Conservation (phyloP, 2,797 vertebrate species). For the Hybognathus amarus region DNA sequence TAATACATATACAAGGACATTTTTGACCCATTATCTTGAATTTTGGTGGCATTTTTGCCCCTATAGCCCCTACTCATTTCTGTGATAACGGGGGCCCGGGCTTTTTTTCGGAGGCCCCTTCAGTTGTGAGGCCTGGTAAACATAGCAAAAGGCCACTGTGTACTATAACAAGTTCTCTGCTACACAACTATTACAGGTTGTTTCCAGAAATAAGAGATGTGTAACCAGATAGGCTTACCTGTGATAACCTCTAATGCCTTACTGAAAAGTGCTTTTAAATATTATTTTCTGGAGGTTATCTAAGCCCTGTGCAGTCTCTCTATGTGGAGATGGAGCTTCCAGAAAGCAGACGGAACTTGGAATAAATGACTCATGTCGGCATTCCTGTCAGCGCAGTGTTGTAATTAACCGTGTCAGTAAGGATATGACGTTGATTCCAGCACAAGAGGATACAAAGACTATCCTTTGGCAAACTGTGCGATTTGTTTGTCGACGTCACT, state of each 20-base stretch:
- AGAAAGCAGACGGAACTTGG: conserved; percentile 33
- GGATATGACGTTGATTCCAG: conserved; percentile 58
- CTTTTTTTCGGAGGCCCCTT: too few species aligned
- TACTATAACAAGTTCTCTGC: neutral
- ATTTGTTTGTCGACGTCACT: conserved; percentile 25
- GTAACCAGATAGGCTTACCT: neutral
- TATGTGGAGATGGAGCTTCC: neutral
- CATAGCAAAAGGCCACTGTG: too few species aligned
- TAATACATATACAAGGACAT: too few species aligned
- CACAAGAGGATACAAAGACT: conserved; percentile 54
- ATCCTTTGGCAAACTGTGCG: conserved; percentile 47
- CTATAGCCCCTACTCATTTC: too few species aligned
- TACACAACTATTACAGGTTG: neutral
- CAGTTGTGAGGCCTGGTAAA: too few species aligned
- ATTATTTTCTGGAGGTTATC: neutral
- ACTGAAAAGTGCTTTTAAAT: neutral
- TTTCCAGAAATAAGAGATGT: neutral
- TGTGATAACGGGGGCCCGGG: too few species aligned
- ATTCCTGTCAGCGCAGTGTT: conserved; percentile 34
- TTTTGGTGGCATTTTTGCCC: too few species aligned
- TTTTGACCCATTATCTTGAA: too few species aligned
- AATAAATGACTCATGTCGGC: conserved; percentile 27
- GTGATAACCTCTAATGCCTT: neutral
- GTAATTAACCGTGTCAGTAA: conserved; percentile 25
- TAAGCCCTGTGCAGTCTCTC: neutral